Base-by-base conservation (phyloP, 2,113 vertebrate genomes). In the Phalacrocorax aristotelis region DNA sequence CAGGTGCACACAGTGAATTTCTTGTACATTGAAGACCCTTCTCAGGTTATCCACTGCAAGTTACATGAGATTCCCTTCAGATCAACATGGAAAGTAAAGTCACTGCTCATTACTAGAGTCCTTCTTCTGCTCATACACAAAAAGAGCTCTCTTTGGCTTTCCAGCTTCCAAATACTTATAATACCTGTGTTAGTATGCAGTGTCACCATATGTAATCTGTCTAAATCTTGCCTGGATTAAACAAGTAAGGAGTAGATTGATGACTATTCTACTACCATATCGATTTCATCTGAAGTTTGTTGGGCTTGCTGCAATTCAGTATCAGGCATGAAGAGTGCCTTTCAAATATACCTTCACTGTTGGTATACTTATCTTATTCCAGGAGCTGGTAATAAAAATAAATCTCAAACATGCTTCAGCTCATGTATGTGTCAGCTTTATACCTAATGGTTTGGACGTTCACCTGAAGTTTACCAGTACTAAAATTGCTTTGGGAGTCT, bases 221-320 rank as follows among this genome's bases (percentile, higher is more conserved):
- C 82, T 82, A 92, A 78, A 91, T 79, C 89, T 57, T 84, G 30
- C 57, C 57, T 38, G 48, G 80, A 94, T 95, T 94, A 96, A 84
- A 75, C 16, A 92, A 91, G 48, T 27, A 80, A 71, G 34, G 48
- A 83, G 44, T 32, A 89, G 86, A 93, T 87, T 95, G 89, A 94
- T 89, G 60, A 79, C 61, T 81, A 21, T 60, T 49, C 61, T 89
- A 61, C 60, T 71, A 11, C 54, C 52, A 36, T 76, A 95, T 91
- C 91, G 91, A 95, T 94, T 95, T 95, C 81, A 94, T n/a, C 15
- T 71, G 72, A 86, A 82, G 65, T 78, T 82, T 77, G 61, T 84
- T 71, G 77, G 84, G 61, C 36, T 84, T 92, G 44, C 38, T 84
- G 70, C 77, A 64, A 52, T 81, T 84, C 48, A 71, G 61, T 60